Base-by-base conservation (phyloP, 2,888 invertebrate species). In the Hoplodrina ambigua region DNA sequence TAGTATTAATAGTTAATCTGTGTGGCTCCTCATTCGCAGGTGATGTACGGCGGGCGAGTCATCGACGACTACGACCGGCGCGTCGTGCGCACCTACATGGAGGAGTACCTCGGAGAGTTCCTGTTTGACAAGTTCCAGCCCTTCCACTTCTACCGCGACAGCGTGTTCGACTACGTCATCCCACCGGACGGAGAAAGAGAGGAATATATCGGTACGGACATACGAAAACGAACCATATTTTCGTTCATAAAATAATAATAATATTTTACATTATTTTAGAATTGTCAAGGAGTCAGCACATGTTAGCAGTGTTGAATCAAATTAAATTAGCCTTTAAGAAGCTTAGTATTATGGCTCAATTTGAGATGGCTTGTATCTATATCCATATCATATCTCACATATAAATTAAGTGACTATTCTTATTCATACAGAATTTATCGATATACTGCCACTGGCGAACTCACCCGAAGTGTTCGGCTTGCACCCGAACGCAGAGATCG, bases 401-500 rank as follows among this genome's bases (percentile, higher is more conserved):
- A 41, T 4, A 13, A 11, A 41, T 8, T 41, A 13, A 4, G 17
- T 46, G 17, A 46, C 46, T 46, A 17, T 46, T 46, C 17, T n/a
- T 19, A 10, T 33, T 60, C 6, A 4, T 59, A 56, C 90, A 98
- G 98, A 96, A 55, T 97, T 96, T 88, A 98, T 99, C 86, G 98
- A 99, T 88, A 96, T 96, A 58, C 94, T 99, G 53, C 99, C 99
- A 0, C 92, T 99, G 72, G 97, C 97, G 25, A 99, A 98, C 92
- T 97, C 98, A 15, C 99, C 99, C 3, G 98, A 98, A 90, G 98
- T 99, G 67, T 98, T 99, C 94, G 99, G 99, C 11, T 94, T 99
- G 61, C 98, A 99, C 94, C 97, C 98, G n/a, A 99, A 99, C 94
- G 99, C 99, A 0, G 99, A 99, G 96, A 99, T 99, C 88, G 98